These are phyloP conservation scores for Halcyon malimbica DNA, from an alignment of 2,113 vertebrate species.

Conservation along the genomic window DNA sequence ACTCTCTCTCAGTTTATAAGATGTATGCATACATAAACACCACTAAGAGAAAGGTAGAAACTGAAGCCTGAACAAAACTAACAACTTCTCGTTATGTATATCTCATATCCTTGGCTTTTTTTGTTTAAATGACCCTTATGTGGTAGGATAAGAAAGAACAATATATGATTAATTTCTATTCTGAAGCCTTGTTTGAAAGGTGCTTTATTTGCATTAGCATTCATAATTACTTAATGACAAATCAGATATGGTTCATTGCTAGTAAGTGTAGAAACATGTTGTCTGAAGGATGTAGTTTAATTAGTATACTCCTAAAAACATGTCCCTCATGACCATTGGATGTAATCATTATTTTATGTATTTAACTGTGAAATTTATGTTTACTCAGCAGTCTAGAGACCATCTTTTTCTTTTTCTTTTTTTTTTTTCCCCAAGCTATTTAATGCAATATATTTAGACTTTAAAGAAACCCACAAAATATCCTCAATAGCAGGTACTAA, in stretches of 20 bases:
- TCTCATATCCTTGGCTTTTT: conserved; percentile 30
- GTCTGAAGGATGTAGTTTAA: conserved; percentile 90
- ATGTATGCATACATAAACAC: not conserved
- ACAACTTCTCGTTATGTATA: not conserved
- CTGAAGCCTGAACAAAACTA: not conserved
- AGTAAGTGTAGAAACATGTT: conserved; percentile 88
- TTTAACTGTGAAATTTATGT: conserved; percentile 87
- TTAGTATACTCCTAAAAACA: conserved; percentile 91
- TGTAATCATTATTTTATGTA: conserved; percentile 87
- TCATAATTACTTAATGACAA: conserved; percentile 98
- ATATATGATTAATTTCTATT: conserved; percentile 78
- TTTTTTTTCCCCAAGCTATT: conserved; percentile 37
- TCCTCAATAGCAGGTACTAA: conserved; percentile 53
- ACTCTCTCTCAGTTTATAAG: not conserved
- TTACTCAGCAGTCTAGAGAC: conserved; percentile 73
- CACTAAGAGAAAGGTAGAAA: not conserved
- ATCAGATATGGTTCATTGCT: conserved; percentile 97
- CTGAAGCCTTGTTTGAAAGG: conserved; percentile 83
- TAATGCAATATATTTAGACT: conserved; percentile 50
- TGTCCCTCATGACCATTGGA: conserved; percentile 83
- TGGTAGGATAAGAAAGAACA: conserved; percentile 70
- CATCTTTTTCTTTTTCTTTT: not conserved
- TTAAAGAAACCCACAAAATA: conserved; percentile 60
- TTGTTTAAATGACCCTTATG: conserved; percentile 74
- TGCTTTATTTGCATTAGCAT: conserved; percentile 96